Conservation (phyloP, 2,797 vertebrate species). For the Oryzias dopingdopingensis region DNA sequence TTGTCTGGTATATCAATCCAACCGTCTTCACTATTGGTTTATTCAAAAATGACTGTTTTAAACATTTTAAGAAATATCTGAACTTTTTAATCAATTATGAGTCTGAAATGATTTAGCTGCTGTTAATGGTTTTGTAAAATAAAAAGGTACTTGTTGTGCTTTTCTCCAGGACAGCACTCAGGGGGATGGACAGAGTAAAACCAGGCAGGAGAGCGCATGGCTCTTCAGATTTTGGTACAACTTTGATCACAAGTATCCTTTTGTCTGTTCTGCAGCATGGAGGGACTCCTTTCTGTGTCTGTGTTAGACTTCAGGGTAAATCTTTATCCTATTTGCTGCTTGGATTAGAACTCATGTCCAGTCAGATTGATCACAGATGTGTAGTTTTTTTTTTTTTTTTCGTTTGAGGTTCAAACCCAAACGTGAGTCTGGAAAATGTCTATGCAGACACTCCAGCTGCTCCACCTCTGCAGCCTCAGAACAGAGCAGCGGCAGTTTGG, state of each 20-base stretch:
- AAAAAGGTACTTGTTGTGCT: constrained; percentile 13
- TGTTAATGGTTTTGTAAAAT: not conserved
- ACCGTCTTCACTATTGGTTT: too few relatives aligned
- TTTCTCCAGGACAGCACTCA: constrained; percentile 82
- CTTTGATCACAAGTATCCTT: constrained; percentile 99
- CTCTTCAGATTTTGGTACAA: constrained; percentile 97
- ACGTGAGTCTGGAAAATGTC: not conserved
- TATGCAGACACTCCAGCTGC: not conserved
- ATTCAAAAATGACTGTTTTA: too few relatives aligned
- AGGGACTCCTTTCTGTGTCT: constrained; percentile 1
- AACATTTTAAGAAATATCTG: too few relatives aligned
- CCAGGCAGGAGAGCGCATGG: constrained; percentile 97
- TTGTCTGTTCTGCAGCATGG: constrained; percentile 10
- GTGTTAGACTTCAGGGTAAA: not conserved
- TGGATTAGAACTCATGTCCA: not conserved
- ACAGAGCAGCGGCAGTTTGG: constrained; percentile 37
- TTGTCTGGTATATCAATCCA: too few relatives aligned
- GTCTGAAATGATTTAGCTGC: not conserved
- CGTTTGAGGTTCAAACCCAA: not conserved
- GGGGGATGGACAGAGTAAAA: constrained; percentile 83
- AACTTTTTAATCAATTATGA: not conserved
- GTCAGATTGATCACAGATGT: not conserved
- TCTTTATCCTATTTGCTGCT: not conserved
- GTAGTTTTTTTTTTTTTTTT: not conserved
- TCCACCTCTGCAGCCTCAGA: not conserved